Base-by-base conservation (phyloP, 2,113 vertebrate species). In the Sylvietta virens region DNA sequence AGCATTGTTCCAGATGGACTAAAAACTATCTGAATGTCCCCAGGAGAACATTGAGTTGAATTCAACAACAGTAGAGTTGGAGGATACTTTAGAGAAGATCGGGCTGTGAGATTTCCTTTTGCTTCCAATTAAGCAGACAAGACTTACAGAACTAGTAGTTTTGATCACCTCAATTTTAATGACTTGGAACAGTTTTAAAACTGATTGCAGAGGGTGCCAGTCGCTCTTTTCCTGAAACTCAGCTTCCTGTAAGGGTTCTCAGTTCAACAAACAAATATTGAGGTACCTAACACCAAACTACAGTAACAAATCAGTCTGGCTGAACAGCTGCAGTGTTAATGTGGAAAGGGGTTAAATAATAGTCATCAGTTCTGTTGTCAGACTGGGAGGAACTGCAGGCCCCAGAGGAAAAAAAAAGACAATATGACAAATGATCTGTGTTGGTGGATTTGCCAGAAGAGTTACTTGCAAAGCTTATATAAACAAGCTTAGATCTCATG, bases 291-390 rank as follows among this genome's bases (percentile, higher is more conserved):
- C 18, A 47, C 12, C 24, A 66, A 90, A 47, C n/a, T 58, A n/a
- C n/a, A 51, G 26, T 45, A 54, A 88, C 58, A 31, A 35, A 80
- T 92, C 35, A 47, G 56, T 42, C 62, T 77, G 85, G 31, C 45
- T 88, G 71, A 94, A 78, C 47, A 92, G 64, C 81, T 83, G 56
- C 64, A 60, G 44, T 48, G 26, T 86, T 88, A 56, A 45, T 81
- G 72, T 92, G 56, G 51, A 78, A 90, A 65, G 69, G 82, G 61
- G 53, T 88, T 92, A 94, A 95, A 83, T 84, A 94, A 66, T 67
- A 69, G 56, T 81, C 64, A 94, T 86, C 77, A 81, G 65, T 92
- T 86, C 57, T 84, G 61, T 37, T 95, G 80, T 92, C 86, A 92
- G 71, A 76, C 67, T 20, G 28, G n/a, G 77, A 89, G 31, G 37